Base-by-base conservation (phyloP, 1,140 invertebrate genomes). In the Neodiprion lecontei region DNA sequence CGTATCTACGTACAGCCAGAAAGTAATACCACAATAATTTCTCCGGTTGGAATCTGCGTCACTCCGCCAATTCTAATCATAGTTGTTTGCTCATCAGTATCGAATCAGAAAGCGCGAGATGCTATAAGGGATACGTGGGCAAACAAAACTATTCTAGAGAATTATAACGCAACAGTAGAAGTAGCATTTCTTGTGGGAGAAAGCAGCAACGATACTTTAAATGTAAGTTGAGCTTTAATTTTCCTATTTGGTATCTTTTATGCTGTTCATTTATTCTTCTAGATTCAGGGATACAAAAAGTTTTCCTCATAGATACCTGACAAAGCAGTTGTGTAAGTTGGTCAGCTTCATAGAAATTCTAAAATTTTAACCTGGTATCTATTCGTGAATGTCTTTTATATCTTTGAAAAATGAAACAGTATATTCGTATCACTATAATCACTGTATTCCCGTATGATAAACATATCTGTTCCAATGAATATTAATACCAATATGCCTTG, bases 71-170 rank as follows among this genome's bases (percentile, higher is more conserved):
- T 94, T 81, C 84, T 96, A 21, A 85, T 96, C 8, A 92, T 96
- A 72, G 89, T 95, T 17, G 91, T 96, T 1, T 94, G 92, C 81
- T 95, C 95, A 0, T 90, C 93, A 9, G 91, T 94, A 0, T 80
- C 82, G 1, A 93, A 96, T 87, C 90, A 93, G 74, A 89, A 92
- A 48, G 89, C 90, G 67, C 88, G 95, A 47, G 81, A 85, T 67
- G 93, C 93, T 11, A 96, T 97, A 75, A 89, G 96, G 78, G 91
- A 95, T 79, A 96, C 95, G 1, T 97, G 95, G 95, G 95, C 92
- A 0, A 92, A 91, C 75, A 90, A 91, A 75, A 90, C 86, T 68
- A 91, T 91, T 78, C 81, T 94, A 89, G 81, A 86, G 79, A 76
- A 83, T 79, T 81, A 81, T 75, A 83, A 86, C 78, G 82, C 82